Percentiles rank a stretch among this genome's conserved stretches.
Conservation (phyloP, 1,140 invertebrate genomes). For the Oreohelix idahoensis region DNA sequence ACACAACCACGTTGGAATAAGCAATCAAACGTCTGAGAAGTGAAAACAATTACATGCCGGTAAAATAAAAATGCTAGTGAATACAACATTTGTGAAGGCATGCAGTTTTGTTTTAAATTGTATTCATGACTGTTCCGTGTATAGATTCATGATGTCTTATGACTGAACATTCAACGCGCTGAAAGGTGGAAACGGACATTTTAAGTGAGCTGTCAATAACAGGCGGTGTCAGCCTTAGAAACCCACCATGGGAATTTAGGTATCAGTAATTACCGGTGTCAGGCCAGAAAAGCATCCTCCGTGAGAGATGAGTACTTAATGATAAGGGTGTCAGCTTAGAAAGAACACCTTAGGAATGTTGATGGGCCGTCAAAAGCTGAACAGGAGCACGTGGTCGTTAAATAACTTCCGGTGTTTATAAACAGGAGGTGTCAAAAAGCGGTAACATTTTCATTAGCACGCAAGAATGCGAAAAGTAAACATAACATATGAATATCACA, state of each 20-base stretch:
- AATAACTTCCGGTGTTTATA: neutral
- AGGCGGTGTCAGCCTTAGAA: neutral
- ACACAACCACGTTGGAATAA: too few species aligned
- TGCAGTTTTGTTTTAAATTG: too few species aligned
- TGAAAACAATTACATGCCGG: too few species aligned
- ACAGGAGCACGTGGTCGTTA: neutral
- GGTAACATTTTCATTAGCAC: too few species aligned
- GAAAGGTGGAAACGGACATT: neutral
- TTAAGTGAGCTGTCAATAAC: slow-evolving; percentile 1
- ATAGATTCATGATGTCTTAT: too few species aligned
- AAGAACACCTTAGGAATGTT: neutral
- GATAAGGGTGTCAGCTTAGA: neutral
- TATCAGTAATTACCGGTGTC: neutral
- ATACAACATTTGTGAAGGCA: too few species aligned
- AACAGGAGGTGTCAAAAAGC: slow-evolving; percentile 8
- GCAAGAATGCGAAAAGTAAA: too few species aligned
- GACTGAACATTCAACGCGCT: neutral
- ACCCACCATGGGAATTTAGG: neutral
- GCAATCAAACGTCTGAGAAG: too few species aligned
- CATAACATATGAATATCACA: too few species aligned
- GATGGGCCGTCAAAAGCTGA: neutral
- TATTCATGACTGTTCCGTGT: too few species aligned
- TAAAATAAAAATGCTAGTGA: too few species aligned
- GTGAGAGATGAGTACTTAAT: neutral
- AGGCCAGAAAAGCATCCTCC: neutral